Evolutionary conservation across 1,140 invertebrate species (phyloP).

Genomic region (Dryas iulia): DNA sequence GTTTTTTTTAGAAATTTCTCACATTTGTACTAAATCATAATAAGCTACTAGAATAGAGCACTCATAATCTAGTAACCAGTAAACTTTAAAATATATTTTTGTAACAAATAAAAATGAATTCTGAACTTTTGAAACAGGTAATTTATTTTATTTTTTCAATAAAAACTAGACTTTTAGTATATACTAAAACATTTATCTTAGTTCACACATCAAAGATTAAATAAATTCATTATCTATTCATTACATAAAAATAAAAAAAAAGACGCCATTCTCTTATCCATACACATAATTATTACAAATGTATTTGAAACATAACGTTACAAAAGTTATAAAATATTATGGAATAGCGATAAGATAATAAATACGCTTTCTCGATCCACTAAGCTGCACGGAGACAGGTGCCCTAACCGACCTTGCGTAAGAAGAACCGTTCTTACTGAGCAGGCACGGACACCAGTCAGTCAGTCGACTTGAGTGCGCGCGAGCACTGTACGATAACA

Average conservation of each 20-base stretch:
- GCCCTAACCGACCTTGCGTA: constrained; percentile 50
- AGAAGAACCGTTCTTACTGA: constrained; percentile 36
- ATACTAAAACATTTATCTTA: too few relatives aligned
- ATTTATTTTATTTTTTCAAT: not conserved
- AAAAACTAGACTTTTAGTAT: too few relatives aligned
- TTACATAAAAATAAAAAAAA: too few relatives aligned
- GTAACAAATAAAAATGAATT: too few relatives aligned
- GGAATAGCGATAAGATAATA: not conserved
- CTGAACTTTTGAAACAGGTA: not conserved
- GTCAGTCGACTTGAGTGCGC: constrained; percentile 38
- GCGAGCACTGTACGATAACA: constrained; percentile 31
- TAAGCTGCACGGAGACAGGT: constrained; percentile 35
- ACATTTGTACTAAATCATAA: too few relatives aligned
- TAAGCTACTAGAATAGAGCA: too few relatives aligned
- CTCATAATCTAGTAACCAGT: not conserved
- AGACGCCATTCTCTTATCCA: too few relatives aligned
- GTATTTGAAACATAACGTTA: not conserved
- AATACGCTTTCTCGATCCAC: constrained; percentile 51
- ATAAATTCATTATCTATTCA: too few relatives aligned
- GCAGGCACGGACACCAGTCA: constrained; percentile 14
- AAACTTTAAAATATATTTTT: not conserved
- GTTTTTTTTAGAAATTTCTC: too few relatives aligned
- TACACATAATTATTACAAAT: too few relatives aligned
- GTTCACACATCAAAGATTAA: too few relatives aligned
- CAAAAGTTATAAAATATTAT: not conserved